Evolutionary conservation across 2,888 invertebrate species (phyloP), one percentile per base, ranked within the genome.

Genomic region (Oligia strigilis): DNA sequence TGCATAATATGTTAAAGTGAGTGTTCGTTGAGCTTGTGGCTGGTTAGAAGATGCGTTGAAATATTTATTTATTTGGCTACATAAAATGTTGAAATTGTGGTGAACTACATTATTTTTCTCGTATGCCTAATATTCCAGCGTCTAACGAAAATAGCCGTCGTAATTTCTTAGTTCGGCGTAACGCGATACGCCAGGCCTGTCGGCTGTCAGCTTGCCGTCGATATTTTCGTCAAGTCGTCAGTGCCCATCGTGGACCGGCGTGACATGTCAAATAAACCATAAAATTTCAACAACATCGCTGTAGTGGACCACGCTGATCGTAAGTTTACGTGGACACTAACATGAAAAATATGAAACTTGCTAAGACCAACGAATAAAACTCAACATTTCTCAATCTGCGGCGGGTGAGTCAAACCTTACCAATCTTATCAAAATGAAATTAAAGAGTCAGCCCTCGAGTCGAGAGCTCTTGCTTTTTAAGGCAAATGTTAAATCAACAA

Each of bases 401-500:
- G 64, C 71, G 65, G 84, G 88, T 93, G 94, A 94, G 89, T 93
- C 94, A 93, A 90, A 87, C 84, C 79, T 90, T 87, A 88, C 90
- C 88, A 88, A 88, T 87, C 85, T 90, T 93, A 94, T 94, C 91
- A 93, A 93, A 94, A 93, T 85, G 85, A 93, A 94, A 94, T 94
- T 93, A 92, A 92, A 92, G 90, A 90, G 87, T 90, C 88, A 86
- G 87, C 83, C 83, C 89, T 91, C 87, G 80, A 90, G 87, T 92
- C 84, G 88, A 93, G 91, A 91, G 90, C 88, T 87, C 90, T 92
- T 88, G 89, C 93, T 94, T 92, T 93, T 94, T 94, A 95, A 87
- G 94, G 94, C 92, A 94, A 95, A 96, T 95, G 94, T 95, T 95
- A 95, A 95, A 92, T 90, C 92, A 94, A 95, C 95, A 94, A 93